These are phyloP conservation scores for Sialis lutaria DNA, from an alignment of 2,888 invertebrate genomes.

Conservation along the genomic window DNA sequence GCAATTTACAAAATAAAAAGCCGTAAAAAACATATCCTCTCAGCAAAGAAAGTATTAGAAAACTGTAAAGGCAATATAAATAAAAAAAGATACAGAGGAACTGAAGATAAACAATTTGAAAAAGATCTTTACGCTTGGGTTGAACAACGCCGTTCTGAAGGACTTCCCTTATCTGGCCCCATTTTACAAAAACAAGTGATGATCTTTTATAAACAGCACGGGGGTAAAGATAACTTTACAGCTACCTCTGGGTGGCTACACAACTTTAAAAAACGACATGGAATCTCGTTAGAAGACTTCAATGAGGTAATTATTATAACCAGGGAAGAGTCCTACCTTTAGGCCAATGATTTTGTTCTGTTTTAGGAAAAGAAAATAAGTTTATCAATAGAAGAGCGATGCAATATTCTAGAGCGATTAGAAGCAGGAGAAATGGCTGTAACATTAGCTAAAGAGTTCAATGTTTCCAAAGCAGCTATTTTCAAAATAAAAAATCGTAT, in stretches of 20 bases:
- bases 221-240: slow-evolving; percentile 7
- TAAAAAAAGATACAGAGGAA: slow-evolving; percentile 13
- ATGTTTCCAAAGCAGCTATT: no score
- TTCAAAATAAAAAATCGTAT: no score
- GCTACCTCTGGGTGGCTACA: slow-evolving; percentile 12
- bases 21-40: slow-evolving; percentile 10
- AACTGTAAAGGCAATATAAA: slow-evolving; percentile 12
- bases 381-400: no score
- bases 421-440: no score
- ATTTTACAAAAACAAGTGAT: slow-evolving; percentile 12
- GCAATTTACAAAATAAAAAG: slow-evolving; percentile 14
- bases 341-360: no score
- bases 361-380: no score
- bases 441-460: no score
- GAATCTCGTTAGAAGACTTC: no score
- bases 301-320: no score
- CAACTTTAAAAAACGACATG: slow-evolving; percentile 6
- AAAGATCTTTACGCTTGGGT: slow-evolving; percentile 15
- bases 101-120: slow-evolving; percentile 14
- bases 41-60: slow-evolving; percentile 13
- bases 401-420: no score
- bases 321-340: no score
- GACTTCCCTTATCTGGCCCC: slow-evolving; percentile 13
- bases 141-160: slow-evolving; percentile 11
- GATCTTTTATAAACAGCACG: slow-evolving; percentile 7